Conservation (phyloP, 92 coral and sea anemone genomes). For the Isaurus tuberculatus region DNA sequence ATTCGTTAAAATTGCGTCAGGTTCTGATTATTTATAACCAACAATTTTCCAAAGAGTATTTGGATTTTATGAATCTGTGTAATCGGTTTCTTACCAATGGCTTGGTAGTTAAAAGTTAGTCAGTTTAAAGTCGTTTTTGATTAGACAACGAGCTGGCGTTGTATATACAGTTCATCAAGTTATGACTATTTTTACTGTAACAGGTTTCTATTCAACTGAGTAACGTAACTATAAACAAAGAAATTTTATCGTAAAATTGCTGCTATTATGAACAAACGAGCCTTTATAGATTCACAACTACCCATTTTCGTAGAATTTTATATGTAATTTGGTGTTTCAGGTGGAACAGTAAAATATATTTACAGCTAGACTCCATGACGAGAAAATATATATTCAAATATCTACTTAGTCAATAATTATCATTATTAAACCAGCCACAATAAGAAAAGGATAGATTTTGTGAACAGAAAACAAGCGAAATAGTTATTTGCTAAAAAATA, state of each 20-base stretch:
- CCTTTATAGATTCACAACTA: conserved; percentile 26
- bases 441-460: conserved; percentile 16
- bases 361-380: conserved; percentile 39
- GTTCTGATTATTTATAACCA: too few relatives aligned
- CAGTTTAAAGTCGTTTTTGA: background rate
- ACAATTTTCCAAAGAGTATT: too few relatives aligned
- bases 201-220: too few relatives aligned
- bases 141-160: too few relatives aligned
- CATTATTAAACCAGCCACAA: background rate
- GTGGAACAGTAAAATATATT: background rate
- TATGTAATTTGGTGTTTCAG: background rate
- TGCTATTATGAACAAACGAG: background rate
- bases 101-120: too few relatives aligned
- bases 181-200: too few relatives aligned
- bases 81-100: too few relatives aligned
- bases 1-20: too few relatives aligned
- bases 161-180: too few relatives aligned
- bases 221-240: too few relatives aligned
- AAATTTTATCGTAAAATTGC: background rate
- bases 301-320: conserved; percentile 24
- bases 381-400: conserved; percentile 12
- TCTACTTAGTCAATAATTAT: background rate
- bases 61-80: too few relatives aligned
- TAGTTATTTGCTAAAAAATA: conserved; percentile 33
- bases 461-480: conserved; percentile 30